A percentile compares a stretch with the other conserved stretches of the same genome.
Evolutionary conservation across 2,797 vertebrate genomes (phyloP).

Genomic region (Meriones psammophilus): DNA sequence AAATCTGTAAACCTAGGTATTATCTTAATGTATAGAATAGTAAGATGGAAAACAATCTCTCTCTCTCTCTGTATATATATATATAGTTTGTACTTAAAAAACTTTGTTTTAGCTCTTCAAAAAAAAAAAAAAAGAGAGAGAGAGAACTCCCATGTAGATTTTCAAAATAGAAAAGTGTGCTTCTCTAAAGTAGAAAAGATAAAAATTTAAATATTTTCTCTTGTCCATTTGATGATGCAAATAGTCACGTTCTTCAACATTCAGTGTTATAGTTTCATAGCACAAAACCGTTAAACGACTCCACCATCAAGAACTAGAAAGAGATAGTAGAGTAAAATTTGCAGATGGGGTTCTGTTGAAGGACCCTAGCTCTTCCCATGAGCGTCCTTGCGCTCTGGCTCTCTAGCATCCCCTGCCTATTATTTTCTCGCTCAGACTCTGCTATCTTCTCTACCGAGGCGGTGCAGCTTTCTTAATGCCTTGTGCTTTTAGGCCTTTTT

Average conservation of each 20-base stretch:
- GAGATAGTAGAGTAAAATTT: not conserved
- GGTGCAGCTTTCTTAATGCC: not conserved
- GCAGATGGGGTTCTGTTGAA: not conserved
- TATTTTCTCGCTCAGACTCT: not conserved
- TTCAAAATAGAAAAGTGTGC: not conserved
- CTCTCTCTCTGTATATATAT: not conserved
- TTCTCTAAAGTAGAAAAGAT: constrained; percentile 10
- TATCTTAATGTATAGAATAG: constrained; percentile 10
- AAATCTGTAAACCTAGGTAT: not conserved
- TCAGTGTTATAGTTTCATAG: not conserved
- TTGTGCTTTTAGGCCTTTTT: not conserved
- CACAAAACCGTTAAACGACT: constrained; percentile 52
- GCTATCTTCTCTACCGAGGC: not conserved
- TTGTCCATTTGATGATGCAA: constrained; percentile 29
- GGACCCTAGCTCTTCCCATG: rapidly evolving
- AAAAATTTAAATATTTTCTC: not conserved
- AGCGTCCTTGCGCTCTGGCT: not conserved
- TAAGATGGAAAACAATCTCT: not conserved
- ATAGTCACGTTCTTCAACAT: constrained; percentile 14
- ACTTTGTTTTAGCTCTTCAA: not conserved
- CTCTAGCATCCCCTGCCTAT: constrained; percentile 31
- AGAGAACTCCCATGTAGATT: not conserved
- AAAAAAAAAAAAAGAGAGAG: not conserved
- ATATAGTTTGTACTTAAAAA: not conserved
- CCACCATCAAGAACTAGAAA: not conserved